Base-by-base conservation (phyloP, 2,797 vertebrate species). In the Chaenodraco wilsoni region DNA sequence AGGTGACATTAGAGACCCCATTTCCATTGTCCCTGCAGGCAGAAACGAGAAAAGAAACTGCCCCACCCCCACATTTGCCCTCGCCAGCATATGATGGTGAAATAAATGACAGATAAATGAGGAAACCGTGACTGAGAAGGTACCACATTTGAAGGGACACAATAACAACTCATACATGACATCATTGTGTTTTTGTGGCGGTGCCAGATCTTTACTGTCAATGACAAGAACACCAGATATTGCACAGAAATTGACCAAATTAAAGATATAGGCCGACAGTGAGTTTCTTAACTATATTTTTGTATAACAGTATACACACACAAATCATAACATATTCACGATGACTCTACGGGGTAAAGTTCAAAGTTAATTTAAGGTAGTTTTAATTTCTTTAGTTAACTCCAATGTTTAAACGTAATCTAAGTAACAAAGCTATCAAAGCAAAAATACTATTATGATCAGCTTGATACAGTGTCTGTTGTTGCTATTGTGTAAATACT, bases 31-130 rank as follows among this genome's bases (percentile, higher is more conserved):
- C 9, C 11, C 51, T 55, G 17, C 13, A 50, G 14, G 8, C n/a
- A 37, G 16, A 61, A 27, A 51, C 19, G 40, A 50, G n/a, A 56
- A 62, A 48, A 37, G 17, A 65, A 65, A 46, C 48, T 31, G 41
- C 54, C 27, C 61, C 15, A 27, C 68, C 68, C 57, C 27, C 56
- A 54, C 21, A 41, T 17, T 33, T 33, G 8, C 14, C 9, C 13
- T 55, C 6, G 31, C 5, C 5, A 16, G 31, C 4, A 1, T 7
- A 21, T 56, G 51, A 50, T 1, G 16, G 21, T 49, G 9, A 60
- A 41, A 16, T 5, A 72, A 45, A 44, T 51, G 41, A 59, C 43
- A 65, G 31, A 37, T 16, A 60, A 49, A 55, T 11, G 1, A 9
- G 19, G 48, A 27, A 44, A 23, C 45, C 5, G 0, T 31, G 19